Evolutionary conservation across 2,113 vertebrate species (phyloP).

Genomic region (Malaclemys terrapin): DNA sequence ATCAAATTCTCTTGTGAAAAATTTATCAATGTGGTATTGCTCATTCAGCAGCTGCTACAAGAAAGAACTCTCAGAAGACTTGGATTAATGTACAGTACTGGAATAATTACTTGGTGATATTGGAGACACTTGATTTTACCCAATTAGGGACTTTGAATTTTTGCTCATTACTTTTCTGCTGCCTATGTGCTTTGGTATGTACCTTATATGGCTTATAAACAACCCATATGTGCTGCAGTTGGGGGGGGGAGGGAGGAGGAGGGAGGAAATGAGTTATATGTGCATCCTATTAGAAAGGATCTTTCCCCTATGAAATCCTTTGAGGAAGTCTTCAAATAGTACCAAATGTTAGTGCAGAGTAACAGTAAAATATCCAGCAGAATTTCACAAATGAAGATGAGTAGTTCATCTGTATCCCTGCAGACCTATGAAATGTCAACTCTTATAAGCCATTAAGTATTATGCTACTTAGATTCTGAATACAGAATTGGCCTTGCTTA

Average conservation of each 20-base stretch:
- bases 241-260: not conserved
- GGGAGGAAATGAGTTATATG: not conserved
- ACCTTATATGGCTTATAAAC: slow-evolving; percentile 40
- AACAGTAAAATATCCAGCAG: slow-evolving; percentile 59
- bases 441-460: slow-evolving; percentile 44
- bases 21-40: slow-evolving; percentile 61
- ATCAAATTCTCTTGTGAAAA: slow-evolving; percentile 60
- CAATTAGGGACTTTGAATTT: slow-evolving; percentile 30
- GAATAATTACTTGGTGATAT: slow-evolving; percentile 43
- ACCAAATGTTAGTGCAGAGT: slow-evolving; percentile 54
- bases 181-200: slow-evolving; percentile 9
- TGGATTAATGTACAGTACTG: slow-evolving; percentile 25
- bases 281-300: slow-evolving; percentile 36
- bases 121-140: slow-evolving; percentile 35
- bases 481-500: slow-evolving; percentile 17
- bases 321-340: slow-evolving; percentile 54
- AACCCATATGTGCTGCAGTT: slow-evolving; percentile 4
- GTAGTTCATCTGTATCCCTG: slow-evolving; percentile 43
- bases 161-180: slow-evolving; percentile 41
- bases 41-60: slow-evolving; percentile 59
- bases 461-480: slow-evolving; percentile 44
- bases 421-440: slow-evolving; percentile 50
- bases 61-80: slow-evolving; percentile 47
- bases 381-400: slow-evolving; percentile 46
- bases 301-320: slow-evolving; percentile 31